Evolutionary conservation across 37 sponge, comb jelly and placozoan genomes (phyloP).

Genomic region (Aplysina aerophoba): DNA sequence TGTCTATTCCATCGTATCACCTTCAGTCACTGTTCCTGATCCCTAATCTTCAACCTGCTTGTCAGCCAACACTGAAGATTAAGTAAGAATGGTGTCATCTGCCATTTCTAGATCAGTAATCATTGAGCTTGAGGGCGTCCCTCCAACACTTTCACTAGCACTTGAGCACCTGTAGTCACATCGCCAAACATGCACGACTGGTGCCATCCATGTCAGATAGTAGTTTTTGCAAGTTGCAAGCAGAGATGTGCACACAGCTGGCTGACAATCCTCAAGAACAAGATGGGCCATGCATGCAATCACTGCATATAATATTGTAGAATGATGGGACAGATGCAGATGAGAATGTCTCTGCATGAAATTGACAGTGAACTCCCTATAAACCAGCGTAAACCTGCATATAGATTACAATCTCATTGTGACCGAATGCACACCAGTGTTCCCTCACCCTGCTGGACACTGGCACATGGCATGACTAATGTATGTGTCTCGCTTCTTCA

Average conservation of each 20-base stretch:
- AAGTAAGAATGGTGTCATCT: not conserved
- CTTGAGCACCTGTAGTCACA: not conserved
- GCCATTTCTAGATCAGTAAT: not conserved
- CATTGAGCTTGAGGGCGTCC: not conserved
- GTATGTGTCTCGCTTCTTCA: not conserved
- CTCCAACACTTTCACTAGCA: no score
- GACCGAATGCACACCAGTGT: constrained; percentile 9
- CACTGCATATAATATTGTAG: no score
- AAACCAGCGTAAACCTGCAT: not conserved
- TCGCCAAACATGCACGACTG: not conserved
- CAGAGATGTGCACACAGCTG: constrained; percentile 4
- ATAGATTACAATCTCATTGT: not conserved
- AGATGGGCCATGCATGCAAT: not conserved
- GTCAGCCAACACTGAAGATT: not conserved
- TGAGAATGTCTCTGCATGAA: no score
- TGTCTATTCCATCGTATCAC: no score
- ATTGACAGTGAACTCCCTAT: no score
- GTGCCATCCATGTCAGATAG: not conserved
- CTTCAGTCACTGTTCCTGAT: not conserved
- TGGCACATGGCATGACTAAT: not conserved
- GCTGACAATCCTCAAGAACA: not conserved
- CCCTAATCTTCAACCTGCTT: not conserved
- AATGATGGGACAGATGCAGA: no score
- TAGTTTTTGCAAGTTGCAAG: not conserved
- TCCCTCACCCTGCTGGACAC: constrained; percentile 14